These are phyloP conservation scores for Anomalospiza imberbis DNA, from an alignment of 2,797 vertebrate genomes.

Conservation along the genomic window DNA sequence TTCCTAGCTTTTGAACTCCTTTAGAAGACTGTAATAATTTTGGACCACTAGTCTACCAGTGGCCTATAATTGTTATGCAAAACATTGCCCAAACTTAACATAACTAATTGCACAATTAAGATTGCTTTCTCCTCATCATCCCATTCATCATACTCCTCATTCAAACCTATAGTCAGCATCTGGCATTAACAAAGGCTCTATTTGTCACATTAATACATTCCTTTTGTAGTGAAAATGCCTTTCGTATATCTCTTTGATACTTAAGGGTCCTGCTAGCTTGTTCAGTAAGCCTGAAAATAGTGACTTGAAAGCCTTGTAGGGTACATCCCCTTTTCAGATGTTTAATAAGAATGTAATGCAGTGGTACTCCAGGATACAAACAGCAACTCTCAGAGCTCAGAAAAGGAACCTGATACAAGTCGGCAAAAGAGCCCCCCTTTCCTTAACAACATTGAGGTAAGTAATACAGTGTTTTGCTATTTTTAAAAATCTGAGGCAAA, in stretches of 20 bases:
- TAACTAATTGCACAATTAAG: conserved; percentile 33
- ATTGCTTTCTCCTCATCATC: background rate
- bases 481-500: background rate
- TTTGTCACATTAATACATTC: background rate
- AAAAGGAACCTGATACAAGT: background rate
- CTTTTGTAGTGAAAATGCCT: background rate
- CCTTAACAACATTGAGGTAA: background rate
- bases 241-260: background rate
- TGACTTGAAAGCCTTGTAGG: background rate
- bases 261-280: background rate
- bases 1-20: conserved; percentile 13
- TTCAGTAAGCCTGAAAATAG: background rate
- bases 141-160: background rate
- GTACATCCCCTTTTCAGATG: background rate
- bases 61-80: conserved; percentile 1
- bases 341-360: background rate
- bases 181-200: background rate
- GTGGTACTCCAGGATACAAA: background rate
- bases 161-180: background rate
- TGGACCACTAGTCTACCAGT: background rate
- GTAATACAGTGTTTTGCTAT: background rate
- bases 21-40: background rate
- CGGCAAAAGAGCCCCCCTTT: background rate
- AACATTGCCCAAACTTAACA: conserved; percentile 3
- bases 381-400: background rate